Percentiles rank a stretch among this genome's conserved stretches.
Evolutionary conservation across 2,113 vertebrate species (phyloP).

Genomic region (Microcebus tavaratra): DNA sequence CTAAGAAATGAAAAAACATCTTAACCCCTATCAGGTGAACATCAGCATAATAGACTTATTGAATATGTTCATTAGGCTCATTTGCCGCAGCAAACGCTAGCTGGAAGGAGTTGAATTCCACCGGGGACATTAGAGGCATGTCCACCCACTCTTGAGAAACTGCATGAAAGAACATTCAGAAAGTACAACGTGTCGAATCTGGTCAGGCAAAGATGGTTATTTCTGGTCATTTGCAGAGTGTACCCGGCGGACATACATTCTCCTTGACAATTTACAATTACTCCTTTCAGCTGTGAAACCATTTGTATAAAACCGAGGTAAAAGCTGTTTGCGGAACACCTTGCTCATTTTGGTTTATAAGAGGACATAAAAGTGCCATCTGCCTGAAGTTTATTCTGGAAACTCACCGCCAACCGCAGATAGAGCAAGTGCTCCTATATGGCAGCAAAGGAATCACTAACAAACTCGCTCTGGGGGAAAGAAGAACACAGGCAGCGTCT

Average conservation of each 20-base stretch:
- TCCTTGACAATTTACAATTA: neutral
- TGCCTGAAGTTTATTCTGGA: neutral
- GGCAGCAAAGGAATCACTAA: neutral
- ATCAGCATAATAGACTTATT: neutral
- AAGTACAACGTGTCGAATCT: neutral
- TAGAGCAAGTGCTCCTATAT: rapidly evolving
- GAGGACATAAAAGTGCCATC: neutral
- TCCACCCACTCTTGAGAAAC: neutral
- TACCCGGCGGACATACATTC: no score
- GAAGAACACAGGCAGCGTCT: no score
- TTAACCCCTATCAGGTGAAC: neutral
- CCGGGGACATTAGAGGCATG: neutral
- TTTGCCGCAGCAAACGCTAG: neutral
- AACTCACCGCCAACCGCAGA: neutral
- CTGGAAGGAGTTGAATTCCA: conserved; percentile 10
- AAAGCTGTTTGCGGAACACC: neutral
- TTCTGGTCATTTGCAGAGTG: conserved; percentile 34
- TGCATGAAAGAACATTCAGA: neutral
- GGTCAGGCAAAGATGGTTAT: neutral
- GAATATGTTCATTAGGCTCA: neutral
- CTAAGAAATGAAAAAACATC: conserved; percentile 33
- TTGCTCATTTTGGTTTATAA: neutral
- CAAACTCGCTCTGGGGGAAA: no score
- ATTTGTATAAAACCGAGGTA: neutral
- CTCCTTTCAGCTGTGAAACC: neutral